These are phyloP conservation scores for Alethe castanea DNA, from an alignment of 2,113 vertebrate genomes.

Conservation along the genomic window DNA sequence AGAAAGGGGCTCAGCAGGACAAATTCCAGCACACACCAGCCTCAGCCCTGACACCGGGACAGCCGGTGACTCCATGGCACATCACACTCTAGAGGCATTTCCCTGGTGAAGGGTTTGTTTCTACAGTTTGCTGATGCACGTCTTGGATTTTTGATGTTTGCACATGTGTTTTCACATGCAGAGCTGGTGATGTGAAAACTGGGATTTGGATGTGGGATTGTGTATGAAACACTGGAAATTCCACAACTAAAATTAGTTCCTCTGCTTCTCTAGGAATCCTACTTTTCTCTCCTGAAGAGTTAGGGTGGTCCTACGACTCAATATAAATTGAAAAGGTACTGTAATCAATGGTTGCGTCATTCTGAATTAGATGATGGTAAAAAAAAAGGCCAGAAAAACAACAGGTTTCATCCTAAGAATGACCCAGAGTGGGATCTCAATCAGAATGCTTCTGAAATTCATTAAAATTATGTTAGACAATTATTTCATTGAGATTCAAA, in stretches of 20 bases:
- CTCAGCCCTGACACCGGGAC: background rate
- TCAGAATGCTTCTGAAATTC: background rate
- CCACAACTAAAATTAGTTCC: background rate
- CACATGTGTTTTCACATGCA: background rate
- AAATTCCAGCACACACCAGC: accelerated
- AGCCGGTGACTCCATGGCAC: accelerated
- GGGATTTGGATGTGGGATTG: background rate
- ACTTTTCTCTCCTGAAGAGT: background rate
- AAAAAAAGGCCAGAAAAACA: background rate
- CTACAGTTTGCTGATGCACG: accelerated
- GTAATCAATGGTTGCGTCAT: background rate
- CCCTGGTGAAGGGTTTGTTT: accelerated
- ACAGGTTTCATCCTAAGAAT: background rate
- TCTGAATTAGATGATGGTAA: background rate
- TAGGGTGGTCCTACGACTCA: background rate
- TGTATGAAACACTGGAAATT: background rate
- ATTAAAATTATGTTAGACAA: background rate
- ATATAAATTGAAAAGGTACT: background rate
- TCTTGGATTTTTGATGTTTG: background rate
- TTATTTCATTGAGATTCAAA: background rate
- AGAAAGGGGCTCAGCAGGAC: background rate
- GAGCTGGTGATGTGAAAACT: background rate
- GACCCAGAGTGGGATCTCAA: background rate
- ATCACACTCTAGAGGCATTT: background rate
- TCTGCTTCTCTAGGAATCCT: background rate